Evolutionary conservation across 2,113 vertebrate genomes (phyloP), one percentile per base, ranked within the genome.

Genomic region (Myiagra hebetior): DNA sequence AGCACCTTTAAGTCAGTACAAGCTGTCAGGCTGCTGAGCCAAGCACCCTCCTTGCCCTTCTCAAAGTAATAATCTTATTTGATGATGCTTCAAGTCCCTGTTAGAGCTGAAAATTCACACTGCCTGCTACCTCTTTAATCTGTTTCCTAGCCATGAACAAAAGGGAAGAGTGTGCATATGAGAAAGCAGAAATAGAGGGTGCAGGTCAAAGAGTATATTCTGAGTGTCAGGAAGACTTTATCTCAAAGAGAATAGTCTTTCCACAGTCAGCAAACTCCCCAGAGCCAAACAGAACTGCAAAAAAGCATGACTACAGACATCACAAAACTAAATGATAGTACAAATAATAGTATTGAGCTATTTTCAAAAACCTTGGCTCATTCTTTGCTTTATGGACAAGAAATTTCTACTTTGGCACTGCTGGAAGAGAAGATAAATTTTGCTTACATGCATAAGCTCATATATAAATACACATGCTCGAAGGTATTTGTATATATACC

Each of bases 141-240:
- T 6, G 1, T 59, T 96, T 95, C 85, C 89, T 93, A 84, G 64
- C n/a, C 52, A 60, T n/a, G 52, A 86, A 90, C 56, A 95, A 93
- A 94, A 95, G 94, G 82, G 70, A 95, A 96, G 44, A 96, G 26
- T 9, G 53, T 70, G 53, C 5, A 18, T 82, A 94, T 70, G 59
- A 91, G 78, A 94, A 87, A 96, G 90, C 79, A 85, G 63, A 91
- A 96, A 95, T 47, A 91, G 75, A 93, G 62, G 47, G 74, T 85
- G 65, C 41, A 93, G 79, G 93, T 94, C 92, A 95, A 86, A 91
- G 79, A 78, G 59, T 75, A 70, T 62, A 94, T 92, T 91, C 65
- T 33, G 55, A 85, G 30, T 63, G 63, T 91, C 94, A 91, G 82
- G 75, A 95, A 96, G 87, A 90, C 70, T 93, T 94, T 83, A 83